Conservation (phyloP, 2,113 vertebrate genomes). For the Terrapene triunguis region DNA sequence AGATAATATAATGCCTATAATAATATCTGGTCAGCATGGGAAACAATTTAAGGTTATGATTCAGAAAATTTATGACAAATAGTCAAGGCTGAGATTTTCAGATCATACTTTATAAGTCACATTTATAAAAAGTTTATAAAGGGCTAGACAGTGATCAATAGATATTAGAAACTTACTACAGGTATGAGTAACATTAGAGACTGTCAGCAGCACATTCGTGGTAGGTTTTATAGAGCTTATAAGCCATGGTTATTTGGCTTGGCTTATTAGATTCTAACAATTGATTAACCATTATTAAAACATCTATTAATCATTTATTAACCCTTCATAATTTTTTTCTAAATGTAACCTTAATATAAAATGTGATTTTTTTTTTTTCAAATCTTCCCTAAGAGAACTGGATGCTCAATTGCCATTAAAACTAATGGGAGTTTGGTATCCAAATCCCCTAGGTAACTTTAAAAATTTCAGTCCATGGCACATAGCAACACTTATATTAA, state of each 20-base stretch:
- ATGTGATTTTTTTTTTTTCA: neutral
- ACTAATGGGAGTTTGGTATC: neutral
- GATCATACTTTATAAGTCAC: neutral
- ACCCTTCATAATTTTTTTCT: neutral
- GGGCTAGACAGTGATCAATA: neutral
- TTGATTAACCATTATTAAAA: neutral
- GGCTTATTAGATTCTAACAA: neutral
- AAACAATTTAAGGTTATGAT: neutral
- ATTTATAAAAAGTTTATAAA: neutral
- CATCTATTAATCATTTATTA: neutral
- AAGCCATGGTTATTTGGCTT: neutral
- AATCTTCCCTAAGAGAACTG: neutral
- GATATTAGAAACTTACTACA: neutral
- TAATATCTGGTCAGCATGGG: neutral
- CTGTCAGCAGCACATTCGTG: neutral
- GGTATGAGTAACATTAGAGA: neutral
- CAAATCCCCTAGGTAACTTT: neutral
- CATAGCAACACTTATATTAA: neutral
- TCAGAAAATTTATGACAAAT: neutral
- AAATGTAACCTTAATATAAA: neutral
- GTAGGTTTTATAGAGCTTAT: neutral
- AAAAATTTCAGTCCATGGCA: neutral
- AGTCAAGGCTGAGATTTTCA: neutral
- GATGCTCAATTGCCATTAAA: neutral
- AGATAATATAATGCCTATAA: neutral